Percentiles rank a stretch among this genome's conserved stretches.
Conservation (phyloP, 2,113 vertebrate genomes). For the Hydropotes inermis region DNA sequence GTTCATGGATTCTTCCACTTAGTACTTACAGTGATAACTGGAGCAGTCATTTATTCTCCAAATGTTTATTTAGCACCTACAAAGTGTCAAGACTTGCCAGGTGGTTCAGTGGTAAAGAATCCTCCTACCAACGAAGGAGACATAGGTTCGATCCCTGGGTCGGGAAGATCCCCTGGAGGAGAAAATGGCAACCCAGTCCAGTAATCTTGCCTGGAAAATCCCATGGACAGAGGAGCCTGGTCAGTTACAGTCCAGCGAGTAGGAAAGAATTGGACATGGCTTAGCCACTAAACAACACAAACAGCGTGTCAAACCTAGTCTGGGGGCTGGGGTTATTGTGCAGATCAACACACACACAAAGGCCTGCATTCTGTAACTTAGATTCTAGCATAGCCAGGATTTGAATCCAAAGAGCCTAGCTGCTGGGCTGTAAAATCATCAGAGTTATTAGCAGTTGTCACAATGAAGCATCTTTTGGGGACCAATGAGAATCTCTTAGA, state of each 20-base stretch:
- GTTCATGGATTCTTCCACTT: background rate
- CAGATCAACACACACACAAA: background rate
- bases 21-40: background rate
- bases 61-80: background rate
- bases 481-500: background rate
- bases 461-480: background rate
- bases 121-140: background rate
- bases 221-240: background rate
- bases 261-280: background rate
- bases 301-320: background rate
- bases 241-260: background rate
- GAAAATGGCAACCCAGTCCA: background rate
- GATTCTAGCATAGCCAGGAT: background rate
- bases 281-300: background rate
- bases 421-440: background rate
- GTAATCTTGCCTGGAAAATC: background rate
- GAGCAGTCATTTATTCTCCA: background rate
- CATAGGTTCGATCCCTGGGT: background rate
- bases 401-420: background rate
- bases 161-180: background rate
- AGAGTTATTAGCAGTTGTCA: background rate
- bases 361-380: background rate
- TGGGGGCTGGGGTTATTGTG: background rate
- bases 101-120: background rate
- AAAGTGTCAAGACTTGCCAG: background rate